Conservation (phyloP, 2,113 vertebrate genomes). For the Myiagra hebetior region DNA sequence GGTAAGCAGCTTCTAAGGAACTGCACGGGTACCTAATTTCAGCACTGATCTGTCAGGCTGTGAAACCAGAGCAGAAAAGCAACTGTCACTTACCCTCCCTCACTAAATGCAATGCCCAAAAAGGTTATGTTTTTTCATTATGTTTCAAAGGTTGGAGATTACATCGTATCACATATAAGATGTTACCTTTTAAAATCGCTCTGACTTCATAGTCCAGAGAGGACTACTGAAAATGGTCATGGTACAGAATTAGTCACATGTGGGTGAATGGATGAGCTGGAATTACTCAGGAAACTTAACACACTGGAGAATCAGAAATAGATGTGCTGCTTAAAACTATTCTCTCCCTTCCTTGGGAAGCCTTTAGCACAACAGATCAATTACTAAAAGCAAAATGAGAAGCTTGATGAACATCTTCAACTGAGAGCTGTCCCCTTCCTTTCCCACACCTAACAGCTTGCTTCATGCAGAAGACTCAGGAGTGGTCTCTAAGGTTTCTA, state of each 20-base stretch:
- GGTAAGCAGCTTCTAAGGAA: not conserved
- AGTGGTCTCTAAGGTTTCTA: not conserved
- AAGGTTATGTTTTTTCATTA: not conserved
- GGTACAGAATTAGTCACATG: not conserved
- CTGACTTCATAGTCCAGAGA: not conserved
- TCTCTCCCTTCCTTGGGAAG: not conserved
- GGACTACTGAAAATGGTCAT: not conserved
- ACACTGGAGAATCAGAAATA: not conserved
- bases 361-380: not conserved
- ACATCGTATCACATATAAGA: not conserved
- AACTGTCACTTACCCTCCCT: not conserved
- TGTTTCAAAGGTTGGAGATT: not conserved
- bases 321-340: not conserved
- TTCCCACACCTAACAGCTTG: not conserved
- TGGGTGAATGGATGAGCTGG: not conserved
- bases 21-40: not conserved
- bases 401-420: not conserved
- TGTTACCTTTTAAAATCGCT: not conserved
- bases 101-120: not conserved
- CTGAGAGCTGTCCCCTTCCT: not conserved
- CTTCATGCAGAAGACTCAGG: not conserved
- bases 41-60: not conserved
- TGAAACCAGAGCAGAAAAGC: not conserved
- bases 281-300: not conserved
- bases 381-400: not conserved